Percentiles rank a stretch among this genome's conserved stretches.
phyloP scores from a whole-genome alignment of 1,140 invertebrate genomes.

The Calliopsis andreniformis region DNA sequence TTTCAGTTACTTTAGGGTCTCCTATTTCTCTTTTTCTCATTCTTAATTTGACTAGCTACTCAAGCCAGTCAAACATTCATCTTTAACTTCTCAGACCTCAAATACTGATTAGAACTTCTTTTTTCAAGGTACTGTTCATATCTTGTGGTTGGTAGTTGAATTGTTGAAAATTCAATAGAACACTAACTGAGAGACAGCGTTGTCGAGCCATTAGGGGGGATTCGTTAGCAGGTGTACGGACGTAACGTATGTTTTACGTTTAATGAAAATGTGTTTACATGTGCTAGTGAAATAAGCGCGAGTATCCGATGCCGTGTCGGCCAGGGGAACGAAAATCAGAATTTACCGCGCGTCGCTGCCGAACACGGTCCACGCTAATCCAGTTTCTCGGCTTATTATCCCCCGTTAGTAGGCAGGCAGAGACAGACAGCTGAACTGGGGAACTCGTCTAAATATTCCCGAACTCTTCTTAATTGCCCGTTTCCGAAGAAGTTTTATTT shows the following conservation, averaged over 20 bases:
- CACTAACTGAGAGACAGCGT: too few species aligned
- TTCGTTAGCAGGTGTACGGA: conserved; percentile 22
- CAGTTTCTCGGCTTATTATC: conserved; percentile 37
- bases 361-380: conserved; percentile 25
- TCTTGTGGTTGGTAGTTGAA: too few species aligned
- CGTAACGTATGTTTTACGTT: conserved; percentile 40
- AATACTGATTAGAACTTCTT: too few species aligned
- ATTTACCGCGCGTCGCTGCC: conserved; percentile 22
- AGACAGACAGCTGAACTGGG: too few species aligned
- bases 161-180: too few species aligned
- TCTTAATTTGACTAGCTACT: too few species aligned
- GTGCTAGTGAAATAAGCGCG: background rate
- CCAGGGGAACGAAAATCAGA: conserved; percentile 34
- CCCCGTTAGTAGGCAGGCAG: background rate
- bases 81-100: too few species aligned
- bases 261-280: conserved; percentile 46
- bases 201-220: background rate
- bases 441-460: conserved; percentile 1
- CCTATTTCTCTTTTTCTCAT: too few species aligned
- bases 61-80: too few species aligned
- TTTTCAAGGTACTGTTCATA: too few species aligned
- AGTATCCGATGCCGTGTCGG: background rate
- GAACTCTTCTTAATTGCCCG: conserved; percentile 5
- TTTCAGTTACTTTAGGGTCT: too few species aligned
- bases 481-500: background rate